Evolutionary conservation across 2,113 vertebrate genomes (phyloP).

Genomic region (Plecotus auritus): DNA sequence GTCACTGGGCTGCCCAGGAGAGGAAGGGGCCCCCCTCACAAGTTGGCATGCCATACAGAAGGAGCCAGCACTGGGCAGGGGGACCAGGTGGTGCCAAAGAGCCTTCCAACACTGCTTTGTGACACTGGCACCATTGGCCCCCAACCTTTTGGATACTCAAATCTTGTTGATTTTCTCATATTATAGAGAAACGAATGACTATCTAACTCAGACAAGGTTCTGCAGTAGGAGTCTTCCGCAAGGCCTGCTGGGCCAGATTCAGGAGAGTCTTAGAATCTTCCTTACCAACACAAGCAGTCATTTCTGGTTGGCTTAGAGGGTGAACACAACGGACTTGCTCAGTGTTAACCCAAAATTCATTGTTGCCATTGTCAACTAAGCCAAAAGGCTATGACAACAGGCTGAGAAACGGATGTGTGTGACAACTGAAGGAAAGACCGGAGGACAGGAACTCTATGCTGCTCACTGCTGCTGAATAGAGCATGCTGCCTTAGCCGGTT

Average conservation of each 20-base stretch:
- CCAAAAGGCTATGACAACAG: background rate
- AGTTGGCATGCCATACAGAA: accelerated
- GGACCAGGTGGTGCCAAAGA: background rate
- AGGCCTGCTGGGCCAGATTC: background rate
- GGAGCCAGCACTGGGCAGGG: background rate
- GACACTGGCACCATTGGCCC: accelerated
- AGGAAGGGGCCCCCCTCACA: background rate
- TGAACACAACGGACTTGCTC: background rate
- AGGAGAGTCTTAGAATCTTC: background rate
- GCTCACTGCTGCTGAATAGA: background rate
- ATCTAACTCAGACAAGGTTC: background rate
- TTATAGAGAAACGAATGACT: background rate
- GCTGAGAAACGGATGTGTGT: background rate
- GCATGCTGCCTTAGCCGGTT: too few relatives aligned
- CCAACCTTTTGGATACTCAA: background rate
- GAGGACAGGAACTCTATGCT: background rate
- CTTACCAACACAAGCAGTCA: background rate
- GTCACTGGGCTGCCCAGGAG: background rate
- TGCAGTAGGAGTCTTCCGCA: background rate
- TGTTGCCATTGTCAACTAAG: background rate
- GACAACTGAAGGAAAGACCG: background rate
- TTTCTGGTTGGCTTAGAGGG: background rate
- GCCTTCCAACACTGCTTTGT: background rate
- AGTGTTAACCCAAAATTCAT: background rate
- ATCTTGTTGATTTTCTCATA: background rate